Evolutionary conservation across 2,888 invertebrate species (phyloP).

Genomic region (Metopia argyrocephala): DNA sequence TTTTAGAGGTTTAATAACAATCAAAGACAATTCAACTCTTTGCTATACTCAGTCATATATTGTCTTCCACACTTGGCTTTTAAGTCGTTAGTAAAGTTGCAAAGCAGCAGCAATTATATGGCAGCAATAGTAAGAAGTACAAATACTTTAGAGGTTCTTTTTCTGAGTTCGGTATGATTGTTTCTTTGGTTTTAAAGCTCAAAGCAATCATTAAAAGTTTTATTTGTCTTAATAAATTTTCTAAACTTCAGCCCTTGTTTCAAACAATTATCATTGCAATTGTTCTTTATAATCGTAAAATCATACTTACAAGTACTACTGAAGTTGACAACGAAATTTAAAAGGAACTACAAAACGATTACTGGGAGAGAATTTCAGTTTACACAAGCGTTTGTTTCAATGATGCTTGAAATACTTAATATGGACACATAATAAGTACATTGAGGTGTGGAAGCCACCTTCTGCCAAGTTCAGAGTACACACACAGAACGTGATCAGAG

Average conservation of each 20-base stretch:
- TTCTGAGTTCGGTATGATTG: slow-evolving; percentile 22
- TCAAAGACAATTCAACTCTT: slow-evolving; percentile 44
- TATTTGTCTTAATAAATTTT: slow-evolving; percentile 77
- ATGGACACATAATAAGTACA: too few species aligned
- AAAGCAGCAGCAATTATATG: slow-evolving; percentile 7
- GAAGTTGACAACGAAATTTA: slow-evolving; percentile 11
- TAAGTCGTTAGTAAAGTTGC: not conserved
- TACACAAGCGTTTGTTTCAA: too few species aligned
- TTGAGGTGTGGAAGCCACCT: too few species aligned
- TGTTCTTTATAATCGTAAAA: slow-evolving; percentile 30
- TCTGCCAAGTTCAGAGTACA: too few species aligned
- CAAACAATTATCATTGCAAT: slow-evolving; percentile 67
- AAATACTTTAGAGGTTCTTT: slow-evolving; percentile 46
- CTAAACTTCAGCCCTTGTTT: slow-evolving; percentile 54
- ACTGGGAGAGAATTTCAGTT: too few species aligned
- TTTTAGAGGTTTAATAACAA: slow-evolving; percentile 59
- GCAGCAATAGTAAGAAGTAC: slow-evolving; percentile 40
- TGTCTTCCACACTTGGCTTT: not conserved
- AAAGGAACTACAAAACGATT: not conserved
- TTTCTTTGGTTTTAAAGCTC: slow-evolving; percentile 42
- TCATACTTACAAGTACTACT: too few species aligned
- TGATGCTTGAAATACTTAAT: too few species aligned
- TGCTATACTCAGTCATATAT: slow-evolving; percentile 4
- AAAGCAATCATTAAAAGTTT: slow-evolving; percentile 74
- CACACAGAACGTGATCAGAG: too few species aligned